Percentiles rank a stretch among this genome's conserved stretches.
These are phyloP conservation scores for Lagopus muta DNA, from an alignment of 2,113 vertebrate species.

Conservation along the genomic window DNA sequence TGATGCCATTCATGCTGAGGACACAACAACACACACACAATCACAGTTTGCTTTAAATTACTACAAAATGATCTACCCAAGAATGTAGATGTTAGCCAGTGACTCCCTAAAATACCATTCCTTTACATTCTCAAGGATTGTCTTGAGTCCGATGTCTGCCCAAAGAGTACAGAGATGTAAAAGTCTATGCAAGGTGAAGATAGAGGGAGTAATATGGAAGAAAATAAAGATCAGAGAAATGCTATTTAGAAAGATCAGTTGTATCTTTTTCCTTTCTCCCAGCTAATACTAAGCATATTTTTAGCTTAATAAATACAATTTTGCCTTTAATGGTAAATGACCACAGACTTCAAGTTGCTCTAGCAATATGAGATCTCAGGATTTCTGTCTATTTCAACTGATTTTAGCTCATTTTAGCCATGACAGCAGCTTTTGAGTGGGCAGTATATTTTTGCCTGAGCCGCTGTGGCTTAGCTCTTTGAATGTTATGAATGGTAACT, in stretches of 20 bases:
- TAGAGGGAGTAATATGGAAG: background rate
- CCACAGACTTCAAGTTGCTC: background rate
- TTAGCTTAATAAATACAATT: background rate
- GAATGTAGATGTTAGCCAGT: background rate
- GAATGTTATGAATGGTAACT: background rate
- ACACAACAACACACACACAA: background rate
- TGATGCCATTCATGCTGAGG: background rate
- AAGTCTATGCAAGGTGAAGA: background rate
- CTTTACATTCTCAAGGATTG: background rate
- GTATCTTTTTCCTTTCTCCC: background rate
- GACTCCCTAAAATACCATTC: background rate
- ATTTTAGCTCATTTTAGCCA: background rate
- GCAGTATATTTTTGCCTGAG: background rate
- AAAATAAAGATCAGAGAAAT: background rate
- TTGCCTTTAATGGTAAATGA: background rate
- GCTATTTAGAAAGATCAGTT: background rate
- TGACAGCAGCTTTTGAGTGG: background rate
- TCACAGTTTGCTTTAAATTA: background rate
- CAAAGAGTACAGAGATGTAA: background rate
- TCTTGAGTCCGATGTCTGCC: background rate
- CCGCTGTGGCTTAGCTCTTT: background rate
- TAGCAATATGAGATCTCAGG: background rate
- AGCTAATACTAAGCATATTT: background rate
- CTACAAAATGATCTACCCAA: background rate
- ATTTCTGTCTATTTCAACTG: background rate